A percentile compares a stretch with the other conserved stretches of the same genome.
Conservation (phyloP, 2,113 vertebrate genomes). For the Hemibagrus wyckioides region DNA sequence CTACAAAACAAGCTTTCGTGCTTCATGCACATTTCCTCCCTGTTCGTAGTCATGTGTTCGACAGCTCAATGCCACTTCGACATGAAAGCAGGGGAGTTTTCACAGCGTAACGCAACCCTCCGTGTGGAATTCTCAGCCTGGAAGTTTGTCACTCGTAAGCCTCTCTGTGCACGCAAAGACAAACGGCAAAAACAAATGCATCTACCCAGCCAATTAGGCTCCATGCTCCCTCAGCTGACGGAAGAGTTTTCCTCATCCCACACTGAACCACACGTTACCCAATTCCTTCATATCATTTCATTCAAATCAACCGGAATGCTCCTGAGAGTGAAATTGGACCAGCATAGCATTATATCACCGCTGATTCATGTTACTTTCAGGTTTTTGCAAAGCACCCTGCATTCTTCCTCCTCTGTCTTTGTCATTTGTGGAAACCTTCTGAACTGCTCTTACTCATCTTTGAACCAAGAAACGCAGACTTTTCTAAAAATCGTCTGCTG, state of each 20-base stretch:
- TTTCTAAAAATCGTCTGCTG: background rate
- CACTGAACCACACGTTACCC: background rate
- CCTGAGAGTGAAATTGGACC: constrained; percentile 22
- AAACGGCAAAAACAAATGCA: constrained; percentile 13
- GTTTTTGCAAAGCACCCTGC: background rate
- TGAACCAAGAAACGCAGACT: constrained; percentile 7
- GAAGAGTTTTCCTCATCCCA: background rate
- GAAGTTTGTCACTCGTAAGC: constrained; percentile 9
- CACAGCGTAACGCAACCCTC: constrained; percentile 58
- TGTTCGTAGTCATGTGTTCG: constrained; percentile 53
- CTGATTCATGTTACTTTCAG: constrained; percentile 21
- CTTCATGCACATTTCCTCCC: constrained; percentile 70
- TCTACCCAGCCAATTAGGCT: constrained; percentile 24
- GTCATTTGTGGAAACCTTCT: constrained; percentile 20
- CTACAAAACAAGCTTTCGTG: constrained; percentile 87
- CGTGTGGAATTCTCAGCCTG: constrained; percentile 26
- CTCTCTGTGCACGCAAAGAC: constrained; percentile 10
- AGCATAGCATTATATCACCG: background rate
- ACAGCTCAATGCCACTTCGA: constrained; percentile 47
- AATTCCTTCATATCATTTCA: constrained; percentile 5
- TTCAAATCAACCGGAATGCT: background rate
- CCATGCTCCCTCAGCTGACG: constrained; percentile 5
- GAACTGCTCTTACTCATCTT: constrained; percentile 32
- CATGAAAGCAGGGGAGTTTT: constrained; percentile 63
- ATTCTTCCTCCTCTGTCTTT: constrained; percentile 3